Base-by-base conservation (phyloP, 2,888 invertebrate genomes). In the Athalia cordata region DNA sequence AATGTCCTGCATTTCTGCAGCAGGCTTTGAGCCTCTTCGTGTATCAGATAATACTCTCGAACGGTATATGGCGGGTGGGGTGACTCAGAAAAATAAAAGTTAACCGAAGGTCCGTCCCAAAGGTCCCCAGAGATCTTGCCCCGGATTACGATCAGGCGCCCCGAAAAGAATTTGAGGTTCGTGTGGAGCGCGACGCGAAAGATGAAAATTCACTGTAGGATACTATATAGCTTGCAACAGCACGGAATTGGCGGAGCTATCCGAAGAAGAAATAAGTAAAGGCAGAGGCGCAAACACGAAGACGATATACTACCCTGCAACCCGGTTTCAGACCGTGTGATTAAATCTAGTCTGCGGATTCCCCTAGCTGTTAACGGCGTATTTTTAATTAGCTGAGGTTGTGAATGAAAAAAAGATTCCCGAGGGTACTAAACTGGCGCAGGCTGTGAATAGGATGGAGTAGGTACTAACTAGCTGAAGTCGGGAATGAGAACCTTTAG, bases 91-190 rank as follows among this genome's bases (percentile, higher is more conserved):
- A 72, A 75, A 75, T 75, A 75, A 61, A 64, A 64, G 62, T 15
- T 15, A 50, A 72, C 75, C 64, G 13, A 64, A 64, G 75, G 64
- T 75, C 62, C 75, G 75, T 50, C 62, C 75, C 62, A 75, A 62
- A 75, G 75, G 75, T 75, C 75, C 75, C 75, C 62, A 57, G 64
- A 75, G 75, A 75, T 75, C 50, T 75, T 50, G 50, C 75, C 75
- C 75, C 64, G 29, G 75, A 75, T 75, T 62, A 75, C 62, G 45
- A 15, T 50, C 49, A 62, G n/a, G 15, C 62, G 62, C 64, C 50
- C 29, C 43, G 75, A 75, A 49, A 57, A 75, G 75, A 61, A 59
- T 29, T 29, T 29, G 29, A 29, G 29, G 29, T 29, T 29, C 29
- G 29, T 2, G 29, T 29, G 29, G 0, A 29, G 29, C 29, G 29